Conservation (phyloP, 92 coral and sea anemone genomes). For the Montipora capitata region DNA sequence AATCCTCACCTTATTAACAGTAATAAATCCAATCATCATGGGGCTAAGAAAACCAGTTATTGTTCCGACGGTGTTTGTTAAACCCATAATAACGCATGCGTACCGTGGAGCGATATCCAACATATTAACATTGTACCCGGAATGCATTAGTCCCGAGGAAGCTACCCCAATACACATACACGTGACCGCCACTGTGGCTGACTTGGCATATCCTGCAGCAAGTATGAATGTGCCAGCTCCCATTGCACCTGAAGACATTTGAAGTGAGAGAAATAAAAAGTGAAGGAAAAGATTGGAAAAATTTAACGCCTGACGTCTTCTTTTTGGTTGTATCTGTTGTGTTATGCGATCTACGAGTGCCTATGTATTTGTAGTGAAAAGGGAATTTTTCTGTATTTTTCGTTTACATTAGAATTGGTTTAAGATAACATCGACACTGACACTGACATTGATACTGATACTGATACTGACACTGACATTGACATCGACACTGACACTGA, state of each 20-base stretch:
- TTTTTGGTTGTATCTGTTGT: too few species aligned
- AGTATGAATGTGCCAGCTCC: slow-evolving; percentile 87
- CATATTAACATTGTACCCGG: slow-evolving; percentile 93
- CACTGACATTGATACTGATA: too few species aligned
- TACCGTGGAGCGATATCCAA: slow-evolving; percentile 92
- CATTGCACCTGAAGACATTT: slow-evolving; percentile 71
- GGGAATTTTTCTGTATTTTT: too few species aligned
- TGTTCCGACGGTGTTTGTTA: slow-evolving; percentile 92
- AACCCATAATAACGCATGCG: slow-evolving; percentile 94
- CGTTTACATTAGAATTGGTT: too few species aligned
- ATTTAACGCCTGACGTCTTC: too few species aligned
- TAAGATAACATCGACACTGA: too few species aligned
- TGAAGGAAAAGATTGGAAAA: neutral
- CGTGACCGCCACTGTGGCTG: slow-evolving; percentile 78
- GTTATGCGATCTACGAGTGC: too few species aligned
- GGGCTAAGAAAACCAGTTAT: slow-evolving; percentile 92
- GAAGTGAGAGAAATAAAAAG: neutral
- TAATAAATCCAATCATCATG: slow-evolving; percentile 88
- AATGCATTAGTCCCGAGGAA: slow-evolving; percentile 86
- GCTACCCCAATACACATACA: slow-evolving; percentile 94
- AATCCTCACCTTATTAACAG: slow-evolving; percentile 78
- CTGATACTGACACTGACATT: too few species aligned
- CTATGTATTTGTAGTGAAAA: too few species aligned
- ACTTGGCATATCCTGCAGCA: slow-evolving; percentile 83
- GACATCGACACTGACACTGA: too few species aligned